These are phyloP conservation scores for Centroberyx gerrardi DNA, from an alignment of 2,797 vertebrate genomes.

Conservation along the genomic window DNA sequence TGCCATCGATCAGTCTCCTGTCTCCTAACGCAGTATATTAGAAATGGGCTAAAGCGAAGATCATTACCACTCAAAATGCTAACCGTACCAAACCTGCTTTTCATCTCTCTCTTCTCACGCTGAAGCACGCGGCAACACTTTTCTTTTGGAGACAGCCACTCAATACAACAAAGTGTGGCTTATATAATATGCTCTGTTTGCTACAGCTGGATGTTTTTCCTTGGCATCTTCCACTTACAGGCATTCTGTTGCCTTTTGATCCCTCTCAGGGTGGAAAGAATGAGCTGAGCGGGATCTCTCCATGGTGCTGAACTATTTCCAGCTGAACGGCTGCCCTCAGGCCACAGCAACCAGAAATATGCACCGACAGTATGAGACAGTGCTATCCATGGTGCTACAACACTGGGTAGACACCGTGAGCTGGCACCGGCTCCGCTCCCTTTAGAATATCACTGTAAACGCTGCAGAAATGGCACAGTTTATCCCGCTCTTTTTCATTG, in stretches of 20 bases:
- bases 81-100: slow-evolving; percentile 11
- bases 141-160: slow-evolving; percentile 30
- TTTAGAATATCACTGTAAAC: slow-evolving; percentile 1
- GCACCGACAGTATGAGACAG: slow-evolving; percentile 34
- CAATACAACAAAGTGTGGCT: slow-evolving; percentile 35
- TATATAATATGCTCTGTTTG: slow-evolving; percentile 54
- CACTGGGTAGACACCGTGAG: slow-evolving; percentile 9
- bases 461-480: background rate
- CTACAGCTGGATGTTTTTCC: slow-evolving; percentile 52
- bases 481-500: background rate
- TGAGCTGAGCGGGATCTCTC: slow-evolving; percentile 71
- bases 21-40: background rate
- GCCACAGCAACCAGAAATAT: slow-evolving; percentile 66
- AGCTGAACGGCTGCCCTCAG: slow-evolving; percentile 67
- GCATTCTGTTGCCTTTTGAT: slow-evolving; percentile 73
- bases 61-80: slow-evolving; percentile 10
- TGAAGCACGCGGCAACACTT: slow-evolving; percentile 17
- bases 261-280: slow-evolving; percentile 64
- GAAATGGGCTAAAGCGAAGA: slow-evolving; percentile 21
- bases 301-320: slow-evolving; percentile 79
- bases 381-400: slow-evolving; percentile 16
- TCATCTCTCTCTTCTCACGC: background rate
- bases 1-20: slow-evolving; percentile 25
- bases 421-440: slow-evolving; percentile 11
- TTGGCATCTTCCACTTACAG: slow-evolving; percentile 65